A percentile compares a stretch with the other conserved stretches of the same genome.
phyloP scores from a whole-genome alignment of 2,888 invertebrate genomes.

The Brachypterus glaber region DNA sequence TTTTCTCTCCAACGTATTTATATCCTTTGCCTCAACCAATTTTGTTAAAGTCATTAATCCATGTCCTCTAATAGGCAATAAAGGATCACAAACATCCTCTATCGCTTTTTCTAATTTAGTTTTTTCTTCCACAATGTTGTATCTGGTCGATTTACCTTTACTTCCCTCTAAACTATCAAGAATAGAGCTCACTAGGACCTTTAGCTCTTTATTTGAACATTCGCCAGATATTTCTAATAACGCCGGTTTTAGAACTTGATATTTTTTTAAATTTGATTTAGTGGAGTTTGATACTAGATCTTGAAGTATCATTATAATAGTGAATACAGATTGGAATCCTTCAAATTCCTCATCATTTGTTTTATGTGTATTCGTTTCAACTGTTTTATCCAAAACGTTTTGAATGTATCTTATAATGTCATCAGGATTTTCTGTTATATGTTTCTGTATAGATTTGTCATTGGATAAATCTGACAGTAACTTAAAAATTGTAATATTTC shows the following conservation, averaged over 20 bases:
- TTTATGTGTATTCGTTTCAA: constrained; percentile 25
- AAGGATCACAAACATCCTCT: constrained; percentile 56
- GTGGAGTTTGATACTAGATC: constrained; percentile 34
- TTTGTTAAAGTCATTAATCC: constrained; percentile 64
- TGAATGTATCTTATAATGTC: constrained; percentile 44
- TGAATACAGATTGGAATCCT: constrained; percentile 31
- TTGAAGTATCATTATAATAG: constrained; percentile 32
- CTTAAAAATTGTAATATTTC: constrained; percentile 43
- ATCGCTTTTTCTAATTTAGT: constrained; percentile 54
- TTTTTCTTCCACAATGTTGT: constrained; percentile 22
- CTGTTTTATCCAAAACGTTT: constrained; percentile 35
- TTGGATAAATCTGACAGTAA: constrained; percentile 45
- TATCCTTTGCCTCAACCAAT: constrained; percentile 58
- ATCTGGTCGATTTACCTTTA: constrained; percentile 7
- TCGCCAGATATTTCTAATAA: constrained; percentile 26
- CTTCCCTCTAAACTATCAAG: constrained; percentile 15
- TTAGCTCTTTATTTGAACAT: constrained; percentile 29
- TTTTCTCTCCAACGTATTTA: constrained; percentile 53
- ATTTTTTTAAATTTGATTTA: constrained; percentile 28
- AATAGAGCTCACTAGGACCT: constrained; percentile 25
- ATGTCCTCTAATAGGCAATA: constrained; percentile 74
- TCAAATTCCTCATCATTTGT: constrained; percentile 25
- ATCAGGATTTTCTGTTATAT: constrained; percentile 41
- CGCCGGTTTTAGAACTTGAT: constrained; percentile 31
- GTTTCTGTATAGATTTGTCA: constrained; percentile 39